phyloP scores from a whole-genome alignment of 2,113 vertebrate genomes.

The Eulemur rufifrons region DNA sequence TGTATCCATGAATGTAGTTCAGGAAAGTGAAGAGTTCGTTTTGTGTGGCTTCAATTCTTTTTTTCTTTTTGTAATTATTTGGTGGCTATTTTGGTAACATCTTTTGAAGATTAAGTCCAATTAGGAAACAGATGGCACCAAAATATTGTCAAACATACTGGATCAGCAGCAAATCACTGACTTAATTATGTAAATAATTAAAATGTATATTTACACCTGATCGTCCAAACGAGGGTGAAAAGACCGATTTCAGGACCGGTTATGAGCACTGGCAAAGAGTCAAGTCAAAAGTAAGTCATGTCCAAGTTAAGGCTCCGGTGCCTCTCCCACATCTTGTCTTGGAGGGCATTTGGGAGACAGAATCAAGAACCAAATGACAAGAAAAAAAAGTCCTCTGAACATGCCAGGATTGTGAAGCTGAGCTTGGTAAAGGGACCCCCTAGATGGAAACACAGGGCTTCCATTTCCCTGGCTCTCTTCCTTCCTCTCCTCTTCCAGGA shows the following conservation, averaged over 20 bases:
- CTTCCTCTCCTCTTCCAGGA: neutral
- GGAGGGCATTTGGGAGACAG: neutral
- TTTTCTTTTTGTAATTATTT: constrained; percentile 51
- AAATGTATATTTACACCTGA: constrained; percentile 88
- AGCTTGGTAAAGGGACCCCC: neutral
- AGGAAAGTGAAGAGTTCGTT: neutral
- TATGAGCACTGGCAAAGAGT: constrained; percentile 71
- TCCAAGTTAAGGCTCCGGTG: neutral
- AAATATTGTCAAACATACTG: constrained; percentile 83
- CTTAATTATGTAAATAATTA: constrained; percentile 89
- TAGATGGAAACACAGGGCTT: fast-evolving
- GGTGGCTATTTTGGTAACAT: constrained; percentile 83
- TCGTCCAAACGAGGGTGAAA: constrained; percentile 83
- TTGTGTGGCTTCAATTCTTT: neutral
- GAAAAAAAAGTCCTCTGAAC: neutral
- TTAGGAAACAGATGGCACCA: constrained; percentile 87
- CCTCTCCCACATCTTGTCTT: neutral
- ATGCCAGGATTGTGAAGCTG: neutral
- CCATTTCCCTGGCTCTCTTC: neutral
- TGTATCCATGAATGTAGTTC: neutral
- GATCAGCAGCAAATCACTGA: constrained; percentile 85
- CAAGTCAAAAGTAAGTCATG: neutral
- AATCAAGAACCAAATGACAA: neutral
- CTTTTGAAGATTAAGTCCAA: constrained; percentile 85
- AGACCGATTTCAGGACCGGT: constrained; percentile 81